phyloP scores from a whole-genome alignment of 2,888 invertebrate species.

The Bimastos eiseni region DNA sequence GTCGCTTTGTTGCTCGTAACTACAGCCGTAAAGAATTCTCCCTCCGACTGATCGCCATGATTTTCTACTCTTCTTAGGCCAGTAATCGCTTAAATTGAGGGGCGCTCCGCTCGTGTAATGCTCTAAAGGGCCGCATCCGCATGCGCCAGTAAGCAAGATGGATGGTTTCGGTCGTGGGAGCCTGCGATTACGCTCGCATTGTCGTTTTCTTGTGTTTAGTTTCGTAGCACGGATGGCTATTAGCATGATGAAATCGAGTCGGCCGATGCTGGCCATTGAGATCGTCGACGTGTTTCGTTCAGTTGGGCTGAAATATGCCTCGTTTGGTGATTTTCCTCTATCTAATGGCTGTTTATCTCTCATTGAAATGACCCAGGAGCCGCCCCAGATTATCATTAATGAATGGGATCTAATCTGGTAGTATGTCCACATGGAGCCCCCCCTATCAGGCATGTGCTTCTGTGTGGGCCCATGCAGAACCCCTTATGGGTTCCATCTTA shows the following conservation, averaged over 20 bases:
- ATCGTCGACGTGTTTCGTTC: not conserved
- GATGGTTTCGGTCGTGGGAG: not conserved
- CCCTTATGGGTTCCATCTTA: no score
- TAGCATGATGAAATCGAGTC: not conserved
- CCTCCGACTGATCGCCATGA: not conserved
- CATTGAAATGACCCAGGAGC: not conserved
- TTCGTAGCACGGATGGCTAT: not conserved
- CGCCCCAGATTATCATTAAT: not conserved
- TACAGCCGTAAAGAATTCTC: slow-evolving; percentile 2
- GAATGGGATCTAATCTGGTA: not conserved
- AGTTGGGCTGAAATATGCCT: not conserved
- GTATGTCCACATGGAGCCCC: no score
- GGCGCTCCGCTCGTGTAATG: not conserved
- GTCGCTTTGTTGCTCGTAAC: not conserved
- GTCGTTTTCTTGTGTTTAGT: not conserved
- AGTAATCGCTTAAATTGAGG: slow-evolving; percentile 9
- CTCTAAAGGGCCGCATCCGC: not conserved
- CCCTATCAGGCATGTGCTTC: no score
- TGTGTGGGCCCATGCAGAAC: no score
- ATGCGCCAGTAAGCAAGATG: slow-evolving; percentile 3
- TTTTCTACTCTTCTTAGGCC: not conserved
- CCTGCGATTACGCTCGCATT: not conserved
- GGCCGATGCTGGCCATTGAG: not conserved
- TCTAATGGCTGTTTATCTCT: not conserved
- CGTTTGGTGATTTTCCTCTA: not conserved